Base-by-base conservation (phyloP, 2,797 vertebrate species). In the Echiichthys vipera region DNA sequence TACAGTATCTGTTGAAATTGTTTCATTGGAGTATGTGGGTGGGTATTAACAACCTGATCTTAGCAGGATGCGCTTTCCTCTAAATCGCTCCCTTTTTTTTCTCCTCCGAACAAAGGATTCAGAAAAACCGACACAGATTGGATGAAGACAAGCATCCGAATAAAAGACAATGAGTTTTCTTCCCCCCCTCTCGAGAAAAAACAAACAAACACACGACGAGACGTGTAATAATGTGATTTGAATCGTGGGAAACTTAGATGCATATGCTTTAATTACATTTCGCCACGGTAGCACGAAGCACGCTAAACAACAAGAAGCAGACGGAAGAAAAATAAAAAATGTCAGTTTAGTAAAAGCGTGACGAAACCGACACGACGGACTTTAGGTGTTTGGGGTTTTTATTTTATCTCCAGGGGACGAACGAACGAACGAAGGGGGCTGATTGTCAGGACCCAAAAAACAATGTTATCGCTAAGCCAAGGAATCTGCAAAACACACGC, bases 1-100 rank as follows among this genome's bases (percentile, higher is more conserved):
- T 76, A 77, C 79, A 91, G 89, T 91, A 88, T 93, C 79, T 92
- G 89, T 84, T 92, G 86, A 90, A 92, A 92, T 91, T 88, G 91
- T 93, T 93, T 94, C 87, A 89, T 89, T 82, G 79, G 85, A 88
- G 90, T 87, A 92, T 81, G 94, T 95, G 94, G 94, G 94, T 88
- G 94, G 94, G 94, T 94, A 95, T 95, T 95, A 95, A 94, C 93
- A 93, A 90, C 91, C 93, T 93, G 92, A 94, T 95, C 92, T 94
- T 91, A 92, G 91, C 90, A 70, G 91, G 92, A 91, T 88, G 91
- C 79, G 92, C 88, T 89, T 93, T 89, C 89, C 88, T 89, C 91
- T 88, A 92, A 93, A 93, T 90, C 89, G 73, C 87, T 85, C 53
- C 36, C 45, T 66, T 84, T 88, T 84, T 86, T 84, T 87, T 84